Evolutionary conservation across 2,113 vertebrate genomes (phyloP).

Genomic region (Mungos mungo): DNA sequence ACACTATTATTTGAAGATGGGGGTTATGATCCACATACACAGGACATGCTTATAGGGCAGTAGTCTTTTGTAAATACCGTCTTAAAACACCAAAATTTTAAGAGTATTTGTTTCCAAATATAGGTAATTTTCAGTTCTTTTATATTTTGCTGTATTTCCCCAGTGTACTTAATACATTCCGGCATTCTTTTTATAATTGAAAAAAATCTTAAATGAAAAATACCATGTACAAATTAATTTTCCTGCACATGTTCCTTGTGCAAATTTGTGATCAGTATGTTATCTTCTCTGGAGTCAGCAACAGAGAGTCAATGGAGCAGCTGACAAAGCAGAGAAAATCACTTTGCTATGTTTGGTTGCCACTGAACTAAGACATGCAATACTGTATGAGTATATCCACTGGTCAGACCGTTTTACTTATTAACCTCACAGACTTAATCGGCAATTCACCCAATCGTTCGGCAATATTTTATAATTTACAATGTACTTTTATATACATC

Average conservation of each 20-base stretch:
- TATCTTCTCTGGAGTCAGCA: neutral
- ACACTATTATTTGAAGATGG: neutral
- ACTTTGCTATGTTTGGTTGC: neutral
- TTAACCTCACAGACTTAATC: slow-evolving; percentile 8
- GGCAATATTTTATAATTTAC: neutral
- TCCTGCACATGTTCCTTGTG: neutral
- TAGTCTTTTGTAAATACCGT: neutral
- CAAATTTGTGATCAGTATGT: neutral
- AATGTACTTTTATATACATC: neutral
- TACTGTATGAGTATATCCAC: neutral
- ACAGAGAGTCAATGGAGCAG: neutral
- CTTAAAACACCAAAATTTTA: neutral
- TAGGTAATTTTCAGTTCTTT: slow-evolving; percentile 11
- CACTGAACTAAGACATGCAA: neutral
- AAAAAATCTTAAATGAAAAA: slow-evolving; percentile 33
- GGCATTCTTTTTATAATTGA: neutral
- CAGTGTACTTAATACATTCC: neutral
- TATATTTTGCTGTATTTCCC: neutral
- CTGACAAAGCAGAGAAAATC: slow-evolving; percentile 11
- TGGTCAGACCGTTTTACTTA: slow-evolving; percentile 12
- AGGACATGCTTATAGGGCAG: neutral
- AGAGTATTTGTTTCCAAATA: neutral
- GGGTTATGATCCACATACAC: neutral
- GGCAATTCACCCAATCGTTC: neutral
- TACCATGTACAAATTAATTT: neutral